Base-by-base conservation (phyloP, 1,140 invertebrate genomes). In the Anastrepha ludens region DNA sequence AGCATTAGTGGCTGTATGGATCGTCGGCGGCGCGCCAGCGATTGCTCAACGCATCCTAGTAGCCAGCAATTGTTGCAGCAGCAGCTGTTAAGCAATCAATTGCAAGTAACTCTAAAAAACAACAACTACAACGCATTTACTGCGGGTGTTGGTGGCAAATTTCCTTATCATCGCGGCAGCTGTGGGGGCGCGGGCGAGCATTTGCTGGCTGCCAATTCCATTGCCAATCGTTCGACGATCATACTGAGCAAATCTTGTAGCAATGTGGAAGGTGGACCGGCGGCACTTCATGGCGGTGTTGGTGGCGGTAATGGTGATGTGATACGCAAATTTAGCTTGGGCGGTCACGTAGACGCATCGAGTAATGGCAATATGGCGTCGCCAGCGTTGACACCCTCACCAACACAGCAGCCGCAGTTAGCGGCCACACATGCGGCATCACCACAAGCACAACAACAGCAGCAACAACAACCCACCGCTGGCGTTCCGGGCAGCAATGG, bases 171-270 rank as follows among this genome's bases (percentile, higher is more conserved):
- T 91, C 92, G 92, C 41, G 92, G 92, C 87, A 92, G 92, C 87
- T 93, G 92, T 29, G 92, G 92, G 1, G 92, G 90, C 0, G 91
- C 92, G 7, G 92, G 91, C 2, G 92, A 93, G 60, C 92, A 93
- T 88, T 70, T 93, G 62, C 8, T 93, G 78, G 92, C 92, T 0
- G 92, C 92, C 87, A 93, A 93, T 86, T 92, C 92, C 8, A 93
- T 93, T 60, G 92, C 92, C 85, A 93, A 93, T 89, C 89, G 92
- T 0, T 90, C 92, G 70, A 92, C 92, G 29, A 91, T 93, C 65
- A 93, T 93, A 2, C 15, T 93, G 29, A 93, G 92, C 55, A 93
- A 93, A n/a, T 93, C 92, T 8, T 93, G 92, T 88, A 91, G 90
- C 88, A 93, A 93, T 89, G 92, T 93, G 1, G 92, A 93, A 44